Percentiles rank a stretch among this genome's conserved stretches.
Evolutionary conservation across 2,888 invertebrate species (phyloP).

Genomic region (Eupithecia centaureata): DNA sequence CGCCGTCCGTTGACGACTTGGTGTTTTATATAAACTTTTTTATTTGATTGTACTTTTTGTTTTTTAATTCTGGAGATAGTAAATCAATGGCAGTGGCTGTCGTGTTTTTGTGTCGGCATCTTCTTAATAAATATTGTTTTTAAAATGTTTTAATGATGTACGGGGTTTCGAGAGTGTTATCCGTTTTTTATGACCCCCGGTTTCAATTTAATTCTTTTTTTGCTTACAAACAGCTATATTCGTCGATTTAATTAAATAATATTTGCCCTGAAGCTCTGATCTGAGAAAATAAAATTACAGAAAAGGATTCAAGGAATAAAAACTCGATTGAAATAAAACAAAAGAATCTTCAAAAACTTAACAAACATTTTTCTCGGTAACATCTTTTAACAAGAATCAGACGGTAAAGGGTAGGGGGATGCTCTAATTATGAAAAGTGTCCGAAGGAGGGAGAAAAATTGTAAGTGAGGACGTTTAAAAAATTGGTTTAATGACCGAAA

Average conservation of each 20-base stretch:
- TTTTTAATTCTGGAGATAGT: conserved; percentile 58
- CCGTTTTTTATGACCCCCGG: conserved; percentile 43
- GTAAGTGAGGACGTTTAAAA: conserved; percentile 74
- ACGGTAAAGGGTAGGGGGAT: conserved; percentile 50
- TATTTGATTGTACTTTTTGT: conserved; percentile 54
- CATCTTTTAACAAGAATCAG: conserved; percentile 74
- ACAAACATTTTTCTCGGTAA: conserved; percentile 61
- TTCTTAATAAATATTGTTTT: conserved; percentile 60
- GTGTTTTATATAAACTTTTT: conserved; percentile 58
- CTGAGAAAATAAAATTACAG: not conserved
- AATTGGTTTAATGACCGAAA: conserved; percentile 77
- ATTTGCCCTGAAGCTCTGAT: not conserved
- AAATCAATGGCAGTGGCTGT: conserved; percentile 67
- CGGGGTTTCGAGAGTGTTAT: conserved; percentile 52
- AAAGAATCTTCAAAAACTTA: conserved; percentile 30
- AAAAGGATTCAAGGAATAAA: conserved; percentile 17
- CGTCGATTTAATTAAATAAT: not conserved
- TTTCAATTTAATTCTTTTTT: conserved; percentile 15
- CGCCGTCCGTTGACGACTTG: conserved; percentile 67
- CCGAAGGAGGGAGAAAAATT: conserved; percentile 69
- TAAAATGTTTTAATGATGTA: conserved; percentile 72
- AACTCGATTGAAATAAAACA: conserved; percentile 40
- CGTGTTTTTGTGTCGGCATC: conserved; percentile 52
- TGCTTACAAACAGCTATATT: conserved; percentile 2
- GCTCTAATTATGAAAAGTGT: conserved; percentile 83